These are phyloP conservation scores for Podocnemis expansa DNA, from an alignment of 2,113 vertebrate genomes.

Conservation along the genomic window DNA sequence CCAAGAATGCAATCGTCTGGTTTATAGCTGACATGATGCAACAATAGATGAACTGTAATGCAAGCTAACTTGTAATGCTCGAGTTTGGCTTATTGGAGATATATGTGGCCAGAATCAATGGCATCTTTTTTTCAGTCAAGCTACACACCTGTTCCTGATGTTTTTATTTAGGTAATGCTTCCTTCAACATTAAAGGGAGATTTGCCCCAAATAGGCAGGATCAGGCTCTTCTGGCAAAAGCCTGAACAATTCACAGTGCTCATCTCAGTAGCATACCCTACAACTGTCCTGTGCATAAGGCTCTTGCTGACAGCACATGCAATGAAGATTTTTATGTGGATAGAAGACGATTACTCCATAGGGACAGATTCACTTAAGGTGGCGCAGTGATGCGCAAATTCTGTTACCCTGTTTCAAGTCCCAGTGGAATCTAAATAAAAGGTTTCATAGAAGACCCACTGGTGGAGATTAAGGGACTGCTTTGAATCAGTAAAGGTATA, in stretches of 20 bases:
- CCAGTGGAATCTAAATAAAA: background rate
- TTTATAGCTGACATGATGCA: background rate
- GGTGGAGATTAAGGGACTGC: background rate
- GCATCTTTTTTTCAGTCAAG: background rate
- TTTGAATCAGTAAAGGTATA: background rate
- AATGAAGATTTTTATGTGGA: background rate
- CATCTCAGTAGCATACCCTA: rapidly evolving
- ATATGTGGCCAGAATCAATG: background rate
- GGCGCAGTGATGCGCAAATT: background rate
- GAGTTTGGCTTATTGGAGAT: background rate
- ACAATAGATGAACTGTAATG: background rate
- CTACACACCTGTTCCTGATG: rapidly evolving
- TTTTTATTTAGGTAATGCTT: background rate
- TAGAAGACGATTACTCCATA: background rate
- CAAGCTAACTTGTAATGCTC: background rate
- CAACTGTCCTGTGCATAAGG: rapidly evolving
- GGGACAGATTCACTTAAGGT: background rate
- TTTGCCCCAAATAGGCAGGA: background rate
- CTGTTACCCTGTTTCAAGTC: background rate
- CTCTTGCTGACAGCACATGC: background rate
- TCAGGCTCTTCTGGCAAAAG: background rate
- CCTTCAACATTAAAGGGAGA: background rate
- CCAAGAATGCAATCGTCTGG: background rate
- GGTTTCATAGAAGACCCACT: background rate
- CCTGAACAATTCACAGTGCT: background rate